Percentiles rank a stretch among this genome's conserved stretches.
Evolutionary conservation across 2,113 vertebrate species (phyloP).

Genomic region (Cardinalis cardinalis): DNA sequence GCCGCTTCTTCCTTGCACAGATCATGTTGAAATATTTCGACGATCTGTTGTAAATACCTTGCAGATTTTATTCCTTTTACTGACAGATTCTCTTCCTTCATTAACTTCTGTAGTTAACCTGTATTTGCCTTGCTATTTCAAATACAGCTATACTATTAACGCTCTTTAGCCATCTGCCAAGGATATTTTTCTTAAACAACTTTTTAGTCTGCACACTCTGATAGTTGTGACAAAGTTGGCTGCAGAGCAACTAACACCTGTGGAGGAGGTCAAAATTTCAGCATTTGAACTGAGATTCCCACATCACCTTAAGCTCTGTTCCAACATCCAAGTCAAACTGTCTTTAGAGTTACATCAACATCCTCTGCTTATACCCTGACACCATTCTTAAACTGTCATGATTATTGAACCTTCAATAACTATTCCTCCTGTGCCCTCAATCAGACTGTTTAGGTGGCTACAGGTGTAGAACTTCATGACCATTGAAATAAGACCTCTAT

Average conservation of each 20-base stretch:
- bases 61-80: not conserved
- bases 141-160: not conserved
- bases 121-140: not conserved
- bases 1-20: not conserved
- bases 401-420: not conserved
- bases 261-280: not conserved
- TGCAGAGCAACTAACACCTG: not conserved
- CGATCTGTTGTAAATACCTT: rapidly evolving
- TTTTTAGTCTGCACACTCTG: not conserved
- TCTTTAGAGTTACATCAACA: not conserved
- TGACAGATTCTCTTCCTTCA: not conserved
- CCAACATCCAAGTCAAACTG: not conserved
- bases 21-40: not conserved
- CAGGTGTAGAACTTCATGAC: not conserved
- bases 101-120: not conserved
- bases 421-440: not conserved
- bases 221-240: not conserved
- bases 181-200: not conserved
- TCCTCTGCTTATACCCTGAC: not conserved
- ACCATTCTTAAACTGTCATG: not conserved
- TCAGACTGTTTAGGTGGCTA: not conserved
- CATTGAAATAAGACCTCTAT: not conserved
- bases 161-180: not conserved
- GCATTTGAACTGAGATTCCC: not conserved
- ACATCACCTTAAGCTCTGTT: not conserved